Conservation (phyloP, 2,888 invertebrate genomes). For the Pachydiplax longipennis region DNA sequence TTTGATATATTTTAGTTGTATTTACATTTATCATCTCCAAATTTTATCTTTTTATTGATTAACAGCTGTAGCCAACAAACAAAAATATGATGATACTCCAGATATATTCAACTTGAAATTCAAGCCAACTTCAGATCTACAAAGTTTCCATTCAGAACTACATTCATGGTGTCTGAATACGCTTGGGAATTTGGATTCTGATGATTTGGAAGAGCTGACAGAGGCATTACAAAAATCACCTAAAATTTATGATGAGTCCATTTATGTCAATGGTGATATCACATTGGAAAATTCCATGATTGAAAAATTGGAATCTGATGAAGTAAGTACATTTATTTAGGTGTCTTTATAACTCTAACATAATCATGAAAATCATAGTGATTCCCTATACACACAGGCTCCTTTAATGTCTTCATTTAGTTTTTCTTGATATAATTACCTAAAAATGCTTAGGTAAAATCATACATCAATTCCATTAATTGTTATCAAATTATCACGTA, state of each 20-base stretch:
- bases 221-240: neutral
- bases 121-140: slow-evolving; percentile 53
- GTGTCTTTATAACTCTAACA: neutral
- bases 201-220: neutral
- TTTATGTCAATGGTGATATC: slow-evolving; percentile 56
- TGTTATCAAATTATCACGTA: too few species aligned
- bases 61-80: slow-evolving; percentile 48
- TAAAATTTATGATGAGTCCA: slow-evolving; percentile 49
- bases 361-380: neutral
- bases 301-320: neutral
- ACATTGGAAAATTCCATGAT: slow-evolving; percentile 44
- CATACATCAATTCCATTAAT: too few species aligned
- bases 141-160: slow-evolving; percentile 51
- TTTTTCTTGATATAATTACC: neutral
- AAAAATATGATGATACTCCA: slow-evolving; percentile 12
- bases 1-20: too few species aligned
- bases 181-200: slow-evolving; percentile 48
- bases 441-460: too few species aligned
- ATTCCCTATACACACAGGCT: neutral
- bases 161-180: slow-evolving; percentile 54
- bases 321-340: neutral
- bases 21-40: neutral
- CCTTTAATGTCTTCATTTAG: neutral
- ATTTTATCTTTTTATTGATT: neutral
- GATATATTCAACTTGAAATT: slow-evolving; percentile 52